Evolutionary conservation across 92 coral and sea anemone species (phyloP).

Genomic region (Actinernus sp.): DNA sequence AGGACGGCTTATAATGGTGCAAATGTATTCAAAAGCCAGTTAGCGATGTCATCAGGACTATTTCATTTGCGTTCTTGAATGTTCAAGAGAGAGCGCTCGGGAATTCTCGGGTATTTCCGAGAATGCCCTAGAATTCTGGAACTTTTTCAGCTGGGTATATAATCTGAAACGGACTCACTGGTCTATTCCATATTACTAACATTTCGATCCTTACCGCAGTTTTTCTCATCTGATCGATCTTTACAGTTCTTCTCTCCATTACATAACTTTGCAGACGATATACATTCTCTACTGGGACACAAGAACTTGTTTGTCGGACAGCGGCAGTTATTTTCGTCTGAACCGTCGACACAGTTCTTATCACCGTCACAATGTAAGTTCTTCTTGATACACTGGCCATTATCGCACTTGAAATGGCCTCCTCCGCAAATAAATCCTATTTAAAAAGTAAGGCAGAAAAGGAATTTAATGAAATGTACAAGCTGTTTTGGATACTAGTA

Average conservation of each 20-base stretch:
- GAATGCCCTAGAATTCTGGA: too few species aligned
- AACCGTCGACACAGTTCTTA: conserved; percentile 36
- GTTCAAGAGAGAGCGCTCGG: conserved; percentile 4
- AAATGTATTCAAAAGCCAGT: conserved; percentile 26
- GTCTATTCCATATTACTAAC: too few species aligned
- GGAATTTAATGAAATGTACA: too few species aligned
- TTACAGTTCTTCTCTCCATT: conserved; percentile 25
- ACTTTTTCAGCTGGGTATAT: too few species aligned
- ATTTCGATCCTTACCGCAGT: conserved; percentile 47
- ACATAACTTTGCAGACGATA: conserved; percentile 22
- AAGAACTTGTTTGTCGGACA: conserved; percentile 44
- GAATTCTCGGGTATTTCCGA: too few species aligned
- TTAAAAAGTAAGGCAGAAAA: too few species aligned
- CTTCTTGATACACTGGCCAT: conserved; percentile 48
- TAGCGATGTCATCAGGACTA: conserved; percentile 49
- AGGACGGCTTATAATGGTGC: conserved; percentile 18
- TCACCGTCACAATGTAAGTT: conserved; percentile 52
- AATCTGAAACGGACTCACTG: too few species aligned
- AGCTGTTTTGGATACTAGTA: too few species aligned
- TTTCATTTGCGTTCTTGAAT: conserved; percentile 35
- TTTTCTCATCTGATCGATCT: conserved; percentile 24
- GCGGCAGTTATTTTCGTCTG: conserved; percentile 52
- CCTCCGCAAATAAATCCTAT: too few species aligned
- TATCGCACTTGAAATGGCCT: conserved; percentile 36
- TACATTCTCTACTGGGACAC: conserved; percentile 42